A percentile compares a stretch with the other conserved stretches of the same genome.
phyloP scores from a whole-genome alignment of 2,797 vertebrate species.

The Sphenopsis melanotis region DNA sequence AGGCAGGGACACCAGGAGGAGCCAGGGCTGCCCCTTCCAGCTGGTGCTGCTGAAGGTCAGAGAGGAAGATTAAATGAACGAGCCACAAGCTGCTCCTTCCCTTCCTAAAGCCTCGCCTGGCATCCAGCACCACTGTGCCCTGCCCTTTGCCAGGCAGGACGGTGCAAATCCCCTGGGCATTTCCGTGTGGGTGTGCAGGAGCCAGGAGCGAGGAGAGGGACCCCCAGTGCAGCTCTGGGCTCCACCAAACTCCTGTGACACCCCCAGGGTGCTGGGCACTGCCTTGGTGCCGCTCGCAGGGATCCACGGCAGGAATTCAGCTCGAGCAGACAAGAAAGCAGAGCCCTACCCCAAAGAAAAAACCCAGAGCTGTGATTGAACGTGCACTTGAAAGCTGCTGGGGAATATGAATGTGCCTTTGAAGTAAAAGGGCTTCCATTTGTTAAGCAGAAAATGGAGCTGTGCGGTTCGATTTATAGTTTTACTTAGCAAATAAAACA shows the following conservation, averaged over 20 bases:
- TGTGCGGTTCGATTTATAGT: conserved; percentile 53
- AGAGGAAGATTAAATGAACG: neutral
- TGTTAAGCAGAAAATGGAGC: conserved; percentile 71
- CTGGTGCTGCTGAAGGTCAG: neutral
- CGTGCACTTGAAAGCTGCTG: conserved; percentile 74
- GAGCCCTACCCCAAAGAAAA: conserved; percentile 42
- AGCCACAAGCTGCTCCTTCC: neutral
- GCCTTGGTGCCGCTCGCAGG: neutral
- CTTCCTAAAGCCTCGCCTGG: neutral
- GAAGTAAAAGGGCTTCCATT: conserved; percentile 74
- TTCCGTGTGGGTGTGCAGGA: neutral
- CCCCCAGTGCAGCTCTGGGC: neutral
- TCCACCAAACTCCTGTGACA: neutral
- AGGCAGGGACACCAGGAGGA: neutral
- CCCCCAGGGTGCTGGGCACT: neutral
- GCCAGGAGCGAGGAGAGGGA: rapidly evolving
- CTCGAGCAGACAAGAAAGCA: neutral
- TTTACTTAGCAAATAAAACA: conserved; percentile 63
- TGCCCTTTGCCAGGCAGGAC: neutral
- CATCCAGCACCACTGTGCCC: neutral
- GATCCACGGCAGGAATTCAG: neutral
- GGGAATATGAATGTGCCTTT: conserved; percentile 75
- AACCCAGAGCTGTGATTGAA: conserved; percentile 61
- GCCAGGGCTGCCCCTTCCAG: neutral
- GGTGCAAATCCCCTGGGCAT: neutral